Evolutionary conservation across 2,888 invertebrate genomes (phyloP).

Genomic region (Pheosia tremula): DNA sequence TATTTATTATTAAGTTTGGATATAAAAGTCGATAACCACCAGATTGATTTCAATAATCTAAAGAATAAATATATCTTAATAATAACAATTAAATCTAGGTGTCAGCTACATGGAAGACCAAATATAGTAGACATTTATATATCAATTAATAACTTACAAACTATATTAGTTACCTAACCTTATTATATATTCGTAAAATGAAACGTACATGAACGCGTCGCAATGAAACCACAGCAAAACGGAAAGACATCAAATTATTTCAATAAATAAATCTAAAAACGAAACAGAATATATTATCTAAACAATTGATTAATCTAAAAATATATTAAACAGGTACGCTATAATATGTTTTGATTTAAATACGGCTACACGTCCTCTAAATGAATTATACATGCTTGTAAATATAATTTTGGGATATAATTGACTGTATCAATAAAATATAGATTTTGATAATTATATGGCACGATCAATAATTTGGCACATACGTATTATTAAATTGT

Average conservation of each 20-base stretch:
- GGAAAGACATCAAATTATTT: slow-evolving; percentile 64
- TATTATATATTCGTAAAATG: slow-evolving; percentile 66
- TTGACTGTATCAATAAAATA: slow-evolving; percentile 26
- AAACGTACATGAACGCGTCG: slow-evolving; percentile 81
- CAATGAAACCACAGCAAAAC: slow-evolving; percentile 65
- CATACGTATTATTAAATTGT: slow-evolving; percentile 36
- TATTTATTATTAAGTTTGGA: too few relatives aligned
- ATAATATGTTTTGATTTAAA: slow-evolving; percentile 16
- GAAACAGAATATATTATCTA: slow-evolving; percentile 19
- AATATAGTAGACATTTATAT: slow-evolving; percentile 50
- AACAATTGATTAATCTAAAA: slow-evolving; percentile 11
- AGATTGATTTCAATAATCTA: too few relatives aligned
- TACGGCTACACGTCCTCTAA: slow-evolving; percentile 26
- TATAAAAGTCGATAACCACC: too few relatives aligned
- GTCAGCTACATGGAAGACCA: slow-evolving; percentile 62
- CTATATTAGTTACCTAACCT: slow-evolving; percentile 28
- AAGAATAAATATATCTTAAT: slow-evolving; percentile 22
- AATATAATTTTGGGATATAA: slow-evolving; percentile 24
- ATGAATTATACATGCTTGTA: slow-evolving; percentile 11
- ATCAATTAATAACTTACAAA: slow-evolving; percentile 24
- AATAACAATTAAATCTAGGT: slow-evolving; percentile 26
- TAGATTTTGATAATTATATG: slow-evolving; percentile 14
- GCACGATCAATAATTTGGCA: slow-evolving; percentile 38
- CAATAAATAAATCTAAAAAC: slow-evolving; percentile 31
- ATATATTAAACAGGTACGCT: slow-evolving; percentile 27